Conservation (phyloP, 2,797 vertebrate genomes). For the Furcifer pardalis region DNA sequence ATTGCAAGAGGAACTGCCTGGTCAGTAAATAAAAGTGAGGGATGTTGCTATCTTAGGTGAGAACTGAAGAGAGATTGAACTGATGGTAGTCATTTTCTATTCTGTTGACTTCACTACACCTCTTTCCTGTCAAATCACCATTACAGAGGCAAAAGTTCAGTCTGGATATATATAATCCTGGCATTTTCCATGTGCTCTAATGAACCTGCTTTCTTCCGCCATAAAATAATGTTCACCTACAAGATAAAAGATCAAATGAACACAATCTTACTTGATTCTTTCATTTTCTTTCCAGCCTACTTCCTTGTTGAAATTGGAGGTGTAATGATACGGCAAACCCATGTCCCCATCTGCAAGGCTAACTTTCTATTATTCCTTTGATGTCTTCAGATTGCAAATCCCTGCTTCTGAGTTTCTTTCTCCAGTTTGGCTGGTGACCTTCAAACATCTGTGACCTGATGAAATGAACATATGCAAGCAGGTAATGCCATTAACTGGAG, state of each 20-base stretch:
- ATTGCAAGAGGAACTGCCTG: neutral
- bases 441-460: conserved; percentile 20
- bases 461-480: conserved; percentile 2
- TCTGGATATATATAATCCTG: conserved; percentile 25
- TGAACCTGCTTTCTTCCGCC: conserved; percentile 20
- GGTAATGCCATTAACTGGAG: conserved; percentile 11
- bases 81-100: conserved; percentile 18
- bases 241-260: conserved; percentile 45
- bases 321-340: conserved; percentile 37
- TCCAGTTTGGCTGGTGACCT: conserved; percentile 29
- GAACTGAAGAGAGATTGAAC: conserved; percentile 6
- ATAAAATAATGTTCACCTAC: conserved; percentile 31
- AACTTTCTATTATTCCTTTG: conserved; percentile 42
- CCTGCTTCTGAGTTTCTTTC: conserved; percentile 41
- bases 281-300: conserved; percentile 33
- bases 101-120: conserved; percentile 29
- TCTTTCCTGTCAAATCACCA: conserved; percentile 31
- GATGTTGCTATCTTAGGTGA: neutral
- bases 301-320: conserved; percentile 56
- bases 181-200: conserved; percentile 21
- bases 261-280: conserved; percentile 37
- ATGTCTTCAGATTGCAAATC: conserved; percentile 39
- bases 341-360: conserved; percentile 21
- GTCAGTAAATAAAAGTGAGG: conserved; percentile 22
- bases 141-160: conserved; percentile 20